phyloP scores from a whole-genome alignment of 2,797 vertebrate species.

The Aplochiton taeniatus region DNA sequence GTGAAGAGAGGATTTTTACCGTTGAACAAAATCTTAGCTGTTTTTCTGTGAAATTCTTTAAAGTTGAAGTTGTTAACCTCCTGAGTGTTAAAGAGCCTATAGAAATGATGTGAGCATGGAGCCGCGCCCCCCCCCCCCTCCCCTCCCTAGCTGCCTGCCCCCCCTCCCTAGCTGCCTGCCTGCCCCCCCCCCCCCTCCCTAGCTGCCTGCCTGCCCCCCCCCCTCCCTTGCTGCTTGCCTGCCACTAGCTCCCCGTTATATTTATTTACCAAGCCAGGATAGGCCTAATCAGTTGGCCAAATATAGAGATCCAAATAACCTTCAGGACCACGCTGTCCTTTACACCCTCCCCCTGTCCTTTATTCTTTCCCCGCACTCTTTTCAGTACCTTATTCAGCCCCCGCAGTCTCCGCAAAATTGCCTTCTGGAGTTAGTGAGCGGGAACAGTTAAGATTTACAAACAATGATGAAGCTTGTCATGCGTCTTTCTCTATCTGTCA shows the following conservation, averaged over 20 bases:
- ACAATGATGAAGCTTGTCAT: constrained; percentile 99
- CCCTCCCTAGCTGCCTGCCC: constrained; percentile 10
- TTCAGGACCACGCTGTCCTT: constrained; percentile 98
- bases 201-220: constrained; percentile 34
- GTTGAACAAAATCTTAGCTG: too few relatives aligned
- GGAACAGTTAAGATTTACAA: constrained; percentile 99
- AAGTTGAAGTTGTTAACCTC: too few relatives aligned
- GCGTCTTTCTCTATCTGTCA: constrained; percentile 99
- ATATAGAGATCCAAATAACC: constrained; percentile 96
- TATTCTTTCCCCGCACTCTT: constrained; percentile 47
- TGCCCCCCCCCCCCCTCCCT: constrained; percentile 19
- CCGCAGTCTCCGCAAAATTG: constrained; percentile 99
- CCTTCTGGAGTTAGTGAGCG: constrained; percentile 99
- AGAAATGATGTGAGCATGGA: constrained; percentile 23
- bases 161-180: constrained; percentile 10
- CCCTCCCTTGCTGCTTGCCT: constrained; percentile 10
- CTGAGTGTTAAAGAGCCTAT: too few relatives aligned
- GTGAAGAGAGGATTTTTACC: too few relatives aligned
- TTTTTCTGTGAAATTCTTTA: too few relatives aligned
- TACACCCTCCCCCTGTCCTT: constrained; percentile 80
- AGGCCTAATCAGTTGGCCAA: constrained; percentile 84
- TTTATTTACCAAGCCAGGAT: constrained; percentile 70
- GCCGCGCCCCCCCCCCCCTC: constrained; percentile 1
- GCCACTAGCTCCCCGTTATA: constrained; percentile 56
- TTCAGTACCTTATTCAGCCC: constrained; percentile 70